phyloP scores from a whole-genome alignment of 2,888 invertebrate species.

The Mesoligia furuncula region DNA sequence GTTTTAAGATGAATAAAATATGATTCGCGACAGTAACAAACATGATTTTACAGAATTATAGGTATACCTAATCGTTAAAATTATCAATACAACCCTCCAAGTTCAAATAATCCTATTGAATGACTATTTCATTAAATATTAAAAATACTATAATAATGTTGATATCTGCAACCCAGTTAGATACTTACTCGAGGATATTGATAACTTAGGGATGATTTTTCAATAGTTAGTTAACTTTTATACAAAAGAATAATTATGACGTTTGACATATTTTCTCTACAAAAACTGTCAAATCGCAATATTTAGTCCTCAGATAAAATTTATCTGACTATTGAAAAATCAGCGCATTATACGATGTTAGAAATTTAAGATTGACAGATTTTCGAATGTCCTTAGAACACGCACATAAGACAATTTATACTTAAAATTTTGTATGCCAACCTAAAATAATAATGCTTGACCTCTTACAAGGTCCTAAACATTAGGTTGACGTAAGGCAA shows the following conservation, averaged over 20 bases:
- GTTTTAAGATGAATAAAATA: background rate
- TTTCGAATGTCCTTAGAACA: background rate
- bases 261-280: no score
- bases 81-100: background rate
- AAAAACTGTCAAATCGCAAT: no score
- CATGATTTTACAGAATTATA: background rate
- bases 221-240: no score
- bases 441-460: background rate
- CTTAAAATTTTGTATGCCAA: background rate
- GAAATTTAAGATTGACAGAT: background rate
- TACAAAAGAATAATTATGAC: no score
- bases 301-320: no score
- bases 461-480: background rate
- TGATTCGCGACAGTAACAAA: background rate
- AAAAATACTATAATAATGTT: background rate
- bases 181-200: background rate
- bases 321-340: no score
- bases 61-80: background rate
- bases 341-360: no score
- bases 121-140: background rate
- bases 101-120: background rate
- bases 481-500: slow-evolving; percentile 13
- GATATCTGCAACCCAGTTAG: background rate
- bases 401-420: background rate
- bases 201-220: no score